Percentiles rank a stretch among this genome's conserved stretches.
Evolutionary conservation across 2,113 vertebrate genomes (phyloP).

Genomic region (Abramis brama): DNA sequence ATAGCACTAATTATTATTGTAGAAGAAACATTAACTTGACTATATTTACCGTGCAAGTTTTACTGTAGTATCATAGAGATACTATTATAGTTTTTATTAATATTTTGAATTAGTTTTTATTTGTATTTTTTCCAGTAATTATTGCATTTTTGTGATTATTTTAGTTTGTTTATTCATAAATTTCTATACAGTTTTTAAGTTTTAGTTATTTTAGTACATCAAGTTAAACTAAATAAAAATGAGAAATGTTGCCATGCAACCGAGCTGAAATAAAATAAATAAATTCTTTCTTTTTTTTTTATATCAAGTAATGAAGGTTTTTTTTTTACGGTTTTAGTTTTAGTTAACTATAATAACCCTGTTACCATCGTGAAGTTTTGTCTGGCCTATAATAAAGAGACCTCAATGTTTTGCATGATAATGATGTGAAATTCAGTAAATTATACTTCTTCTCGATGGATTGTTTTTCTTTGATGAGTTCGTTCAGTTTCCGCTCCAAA

Average conservation of each 20-base stretch:
- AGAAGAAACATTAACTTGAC: background rate
- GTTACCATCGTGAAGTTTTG: background rate
- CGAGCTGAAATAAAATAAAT: background rate
- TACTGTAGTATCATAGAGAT: background rate
- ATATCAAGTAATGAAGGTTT: background rate
- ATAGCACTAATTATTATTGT: background rate
- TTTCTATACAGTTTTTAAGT: background rate
- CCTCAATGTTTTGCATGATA: background rate
- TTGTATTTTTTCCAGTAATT: background rate
- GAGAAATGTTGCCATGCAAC: no score
- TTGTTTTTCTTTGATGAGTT: conserved; percentile 92
- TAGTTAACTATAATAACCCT: background rate
- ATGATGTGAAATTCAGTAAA: background rate
- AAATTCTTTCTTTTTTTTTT: background rate
- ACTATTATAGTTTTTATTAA: background rate
- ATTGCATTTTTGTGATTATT: background rate
- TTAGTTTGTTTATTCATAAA: background rate
- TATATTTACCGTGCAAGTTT: background rate
- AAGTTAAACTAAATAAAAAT: background rate
- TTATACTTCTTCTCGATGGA: conserved; percentile 91
- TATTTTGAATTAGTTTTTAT: background rate
- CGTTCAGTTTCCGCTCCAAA: conserved; percentile 88
- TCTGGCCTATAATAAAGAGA: background rate
- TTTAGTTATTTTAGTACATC: background rate
- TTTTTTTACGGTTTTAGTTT: background rate